A percentile compares a stretch with the other conserved stretches of the same genome.
Evolutionary conservation across 2,113 vertebrate species (phyloP).

Genomic region (Odocoileus hemionus): DNA sequence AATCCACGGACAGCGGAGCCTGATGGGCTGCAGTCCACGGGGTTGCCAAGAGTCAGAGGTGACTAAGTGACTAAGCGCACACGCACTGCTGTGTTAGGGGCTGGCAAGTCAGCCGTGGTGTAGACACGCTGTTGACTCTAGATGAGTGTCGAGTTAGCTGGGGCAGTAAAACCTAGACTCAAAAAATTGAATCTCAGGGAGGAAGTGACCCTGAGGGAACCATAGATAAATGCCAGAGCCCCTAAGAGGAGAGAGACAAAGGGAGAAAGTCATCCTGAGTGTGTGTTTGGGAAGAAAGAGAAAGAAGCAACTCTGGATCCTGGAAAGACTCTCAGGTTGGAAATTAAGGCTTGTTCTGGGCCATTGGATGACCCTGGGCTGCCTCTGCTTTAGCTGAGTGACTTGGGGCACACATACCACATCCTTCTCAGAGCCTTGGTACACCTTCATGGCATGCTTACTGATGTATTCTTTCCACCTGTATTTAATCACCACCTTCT

Average conservation of each 20-base stretch:
- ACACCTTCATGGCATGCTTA: not conserved
- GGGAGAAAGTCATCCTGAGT: not conserved
- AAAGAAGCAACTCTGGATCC: not conserved
- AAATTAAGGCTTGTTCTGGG: not conserved
- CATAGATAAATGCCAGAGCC: not conserved
- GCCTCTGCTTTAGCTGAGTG: rapidly evolving
- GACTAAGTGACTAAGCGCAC: not conserved
- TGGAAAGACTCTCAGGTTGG: not conserved
- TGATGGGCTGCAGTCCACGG: not conserved
- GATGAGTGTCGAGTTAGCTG: not conserved
- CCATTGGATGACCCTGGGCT: not conserved
- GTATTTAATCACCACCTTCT: not conserved
- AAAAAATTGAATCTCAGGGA: not conserved
- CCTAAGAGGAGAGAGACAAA: not conserved
- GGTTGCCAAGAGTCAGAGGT: not conserved
- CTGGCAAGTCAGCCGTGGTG: not conserved
- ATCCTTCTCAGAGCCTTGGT: not conserved
- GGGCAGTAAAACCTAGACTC: not conserved
- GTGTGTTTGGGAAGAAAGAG: not conserved
- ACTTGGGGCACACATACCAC: not conserved
- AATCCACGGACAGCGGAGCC: not conserved
- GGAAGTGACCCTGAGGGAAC: not conserved
- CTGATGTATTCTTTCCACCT: not conserved
- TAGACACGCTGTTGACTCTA: not conserved
- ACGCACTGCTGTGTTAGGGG: not conserved